phyloP scores from a whole-genome alignment of 2,113 vertebrate species.

The Symphodus melops region DNA sequence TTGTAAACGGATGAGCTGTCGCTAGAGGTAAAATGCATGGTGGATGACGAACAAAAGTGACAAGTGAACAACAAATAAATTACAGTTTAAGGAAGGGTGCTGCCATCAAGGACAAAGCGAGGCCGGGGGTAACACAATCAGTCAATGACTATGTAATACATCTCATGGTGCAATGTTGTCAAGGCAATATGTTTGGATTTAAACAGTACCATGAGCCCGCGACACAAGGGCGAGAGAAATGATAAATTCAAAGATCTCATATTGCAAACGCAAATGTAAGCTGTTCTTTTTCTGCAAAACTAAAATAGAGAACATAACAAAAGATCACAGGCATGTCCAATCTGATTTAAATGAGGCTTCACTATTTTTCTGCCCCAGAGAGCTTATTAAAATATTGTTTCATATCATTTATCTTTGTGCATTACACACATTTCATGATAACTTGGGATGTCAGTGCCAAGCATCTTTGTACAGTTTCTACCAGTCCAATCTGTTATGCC shows the following conservation, averaged over 20 bases:
- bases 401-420: constrained; percentile 15
- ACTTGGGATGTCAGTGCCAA: not conserved
- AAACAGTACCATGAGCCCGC: constrained; percentile 39
- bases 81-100: constrained; percentile 60
- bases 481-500: not conserved
- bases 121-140: constrained; percentile 43
- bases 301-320: constrained; percentile 30
- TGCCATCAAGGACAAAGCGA: constrained; percentile 66
- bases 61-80: constrained; percentile 70
- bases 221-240: constrained; percentile 20
- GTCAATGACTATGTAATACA: constrained; percentile 45
- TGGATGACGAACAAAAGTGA: constrained; percentile 61
- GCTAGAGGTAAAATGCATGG: constrained; percentile 46
- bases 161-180: constrained; percentile 49
- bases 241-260: constrained; percentile 40
- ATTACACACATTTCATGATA: not conserved
- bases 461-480: too few relatives aligned
- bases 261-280: constrained; percentile 47
- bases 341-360: constrained; percentile 35
- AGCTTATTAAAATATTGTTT: constrained; percentile 39
- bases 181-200: constrained; percentile 52
- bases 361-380: constrained; percentile 6
- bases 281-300: constrained; percentile 5
- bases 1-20: constrained; percentile 61
- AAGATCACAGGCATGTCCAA: constrained; percentile 20